A percentile compares a stretch with the other conserved stretches of the same genome.
These are phyloP conservation scores for Gambusia holbrooki DNA, from an alignment of 2,113 vertebrate genomes.

Conservation along the genomic window DNA sequence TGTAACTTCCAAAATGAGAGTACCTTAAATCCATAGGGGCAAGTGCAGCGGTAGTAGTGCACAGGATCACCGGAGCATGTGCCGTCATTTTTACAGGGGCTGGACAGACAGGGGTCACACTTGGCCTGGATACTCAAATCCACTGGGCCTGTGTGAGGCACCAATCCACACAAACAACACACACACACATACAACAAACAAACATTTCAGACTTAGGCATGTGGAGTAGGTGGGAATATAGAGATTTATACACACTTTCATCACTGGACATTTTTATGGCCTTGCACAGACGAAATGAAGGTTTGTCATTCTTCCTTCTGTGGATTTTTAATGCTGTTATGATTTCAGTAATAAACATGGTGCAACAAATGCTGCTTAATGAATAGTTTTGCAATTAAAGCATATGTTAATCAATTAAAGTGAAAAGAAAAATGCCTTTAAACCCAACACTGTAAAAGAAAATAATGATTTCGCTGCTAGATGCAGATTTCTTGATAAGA, in stretches of 20 bases:
- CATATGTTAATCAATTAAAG: not conserved
- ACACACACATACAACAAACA: constrained; percentile 5
- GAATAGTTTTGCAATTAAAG: not conserved
- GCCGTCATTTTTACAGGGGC: constrained; percentile 95
- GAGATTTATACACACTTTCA: constrained; percentile 11
- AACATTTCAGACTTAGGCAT: not conserved
- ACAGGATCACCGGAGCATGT: constrained; percentile 95
- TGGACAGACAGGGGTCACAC: constrained; percentile 96
- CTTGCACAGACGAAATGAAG: constrained; percentile 30
- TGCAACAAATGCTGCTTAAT: not conserved
- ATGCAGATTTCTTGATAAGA: no score
- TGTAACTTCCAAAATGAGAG: not conserved
- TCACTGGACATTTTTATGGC: constrained; percentile 30
- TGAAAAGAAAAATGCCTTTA: not conserved
- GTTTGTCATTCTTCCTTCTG: not conserved
- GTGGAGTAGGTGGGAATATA: not conserved
- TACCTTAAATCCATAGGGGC: constrained; percentile 97
- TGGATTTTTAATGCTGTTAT: not conserved
- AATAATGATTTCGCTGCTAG: no score
- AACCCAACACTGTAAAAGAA: not conserved
- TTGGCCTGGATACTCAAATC: constrained; percentile 93
- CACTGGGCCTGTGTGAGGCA: constrained; percentile 83
- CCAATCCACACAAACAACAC: constrained; percentile 46
- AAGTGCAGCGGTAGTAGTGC: constrained; percentile 95
- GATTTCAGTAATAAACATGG: not conserved